Base-by-base conservation (phyloP, 2,113 vertebrate species). In the Nibea albiflora region DNA sequence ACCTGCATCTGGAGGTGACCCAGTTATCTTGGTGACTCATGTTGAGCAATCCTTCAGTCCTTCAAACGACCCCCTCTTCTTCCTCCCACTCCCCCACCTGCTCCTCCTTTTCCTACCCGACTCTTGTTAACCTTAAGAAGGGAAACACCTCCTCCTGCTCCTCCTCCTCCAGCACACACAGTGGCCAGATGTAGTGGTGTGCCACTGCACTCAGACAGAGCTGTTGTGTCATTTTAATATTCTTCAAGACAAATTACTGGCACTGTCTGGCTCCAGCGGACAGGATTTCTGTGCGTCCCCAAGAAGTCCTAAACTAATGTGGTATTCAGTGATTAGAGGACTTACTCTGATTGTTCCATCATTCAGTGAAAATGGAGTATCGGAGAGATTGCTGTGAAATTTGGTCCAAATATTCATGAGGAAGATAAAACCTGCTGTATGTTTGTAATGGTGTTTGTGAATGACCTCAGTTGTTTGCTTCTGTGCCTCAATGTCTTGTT, bases 31-130 rank as follows among this genome's bases (percentile, higher is more conserved):
- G 44, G 83, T 86, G 80, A 91, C 76, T 84, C 85, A 87, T 87
- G 50, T 88, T 78, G 84, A 92, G 83, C 85, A 70, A 85, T 77
- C 74, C 68, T 89, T 91, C 86, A 90, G 92, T 91, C 93, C 93
- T 94, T 94, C 86, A 92, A 85, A 84, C 11, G 92, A 85, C 93
- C 87, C 76, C 82, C 78, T 70, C 60, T 47, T 80, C 26, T 11
- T 46, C 35, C 28, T 76, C 46, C 31, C 60, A 44, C 26, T 60
- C 52, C 52, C 22, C 39, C 49, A 75, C 74, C 50, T 75, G 62
- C 52, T 82, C 35, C 47, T 35, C 57, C 35, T 76, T 42, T 22
- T 81, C 64, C 24, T 56, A 17, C 47, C 58, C 63, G 56, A 70
- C 52, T 76, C 52, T 52, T 6, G 22, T 72, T 86, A 80, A 77